Percentiles rank a stretch among this genome's conserved stretches.
Conservation (phyloP, 2,888 invertebrate genomes). For the Lissocephala sabroskyi region DNA sequence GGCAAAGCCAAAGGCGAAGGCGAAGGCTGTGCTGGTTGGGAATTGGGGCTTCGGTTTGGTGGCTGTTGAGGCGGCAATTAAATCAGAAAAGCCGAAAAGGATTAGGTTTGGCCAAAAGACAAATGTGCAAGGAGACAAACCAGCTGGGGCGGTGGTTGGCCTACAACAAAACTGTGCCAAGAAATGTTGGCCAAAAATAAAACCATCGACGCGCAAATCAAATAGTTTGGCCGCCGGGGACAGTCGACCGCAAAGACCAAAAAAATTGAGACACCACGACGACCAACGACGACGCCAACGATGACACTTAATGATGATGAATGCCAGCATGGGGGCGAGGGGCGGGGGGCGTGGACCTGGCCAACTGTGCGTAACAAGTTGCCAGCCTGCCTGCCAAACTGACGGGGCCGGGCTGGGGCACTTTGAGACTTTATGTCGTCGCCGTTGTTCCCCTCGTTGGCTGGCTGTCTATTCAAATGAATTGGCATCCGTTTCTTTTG, state of each 20-base stretch:
- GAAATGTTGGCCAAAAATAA: slow-evolving; percentile 48
- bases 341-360: no score
- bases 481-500: neutral
- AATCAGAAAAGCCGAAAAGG: neutral
- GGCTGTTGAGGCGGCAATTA: neutral
- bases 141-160: slow-evolving; percentile 10
- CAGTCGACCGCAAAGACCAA: slow-evolving; percentile 18
- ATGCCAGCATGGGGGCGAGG: no score
- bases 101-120: slow-evolving; percentile 12
- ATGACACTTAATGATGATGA: slow-evolving; percentile 30
- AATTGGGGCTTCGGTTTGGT: no score
- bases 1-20: slow-evolving; percentile 16
- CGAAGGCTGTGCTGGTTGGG: slow-evolving; percentile 24
- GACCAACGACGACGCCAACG: slow-evolving; percentile 26
- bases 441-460: neutral
- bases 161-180: slow-evolving; percentile 44
- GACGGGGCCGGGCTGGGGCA: slow-evolving; percentile 19
- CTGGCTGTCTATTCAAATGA: neutral
- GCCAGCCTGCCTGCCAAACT: no score
- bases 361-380: slow-evolving; percentile 37
- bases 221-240: slow-evolving; percentile 23
- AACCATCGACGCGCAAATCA: slow-evolving; percentile 27
- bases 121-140: neutral
- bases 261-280: slow-evolving; percentile 27
- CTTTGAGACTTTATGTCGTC: slow-evolving; percentile 39